These are phyloP conservation scores for Camelus dromedarius DNA, from an alignment of 2,113 vertebrate genomes.

Conservation along the genomic window DNA sequence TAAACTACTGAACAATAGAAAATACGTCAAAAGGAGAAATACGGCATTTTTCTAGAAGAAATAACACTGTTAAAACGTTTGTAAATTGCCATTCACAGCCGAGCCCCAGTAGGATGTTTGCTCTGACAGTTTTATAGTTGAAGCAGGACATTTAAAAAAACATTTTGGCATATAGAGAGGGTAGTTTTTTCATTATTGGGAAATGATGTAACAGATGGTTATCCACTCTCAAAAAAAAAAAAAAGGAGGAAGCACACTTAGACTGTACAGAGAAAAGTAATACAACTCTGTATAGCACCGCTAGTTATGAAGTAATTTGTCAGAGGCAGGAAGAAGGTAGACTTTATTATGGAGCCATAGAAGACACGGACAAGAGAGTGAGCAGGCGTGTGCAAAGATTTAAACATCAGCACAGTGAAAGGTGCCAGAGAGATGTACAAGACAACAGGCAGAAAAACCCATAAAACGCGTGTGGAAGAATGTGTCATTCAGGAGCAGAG, in stretches of 20 bases:
- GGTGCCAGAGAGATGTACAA: neutral
- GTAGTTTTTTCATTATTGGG: neutral
- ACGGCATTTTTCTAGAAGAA: constrained; percentile 20
- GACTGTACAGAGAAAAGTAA: neutral
- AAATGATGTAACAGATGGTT: neutral
- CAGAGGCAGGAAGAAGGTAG: neutral
- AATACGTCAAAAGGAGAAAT: neutral
- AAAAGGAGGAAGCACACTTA: neutral
- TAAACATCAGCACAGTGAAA: neutral
- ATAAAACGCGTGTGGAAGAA: neutral
- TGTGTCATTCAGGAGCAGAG: neutral
- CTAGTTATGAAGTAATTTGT: neutral
- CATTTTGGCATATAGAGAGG: neutral
- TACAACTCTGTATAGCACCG: neutral
- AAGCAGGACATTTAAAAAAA: neutral
- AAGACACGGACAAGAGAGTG: neutral
- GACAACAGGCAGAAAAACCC: neutral
- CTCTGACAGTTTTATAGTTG: neutral
- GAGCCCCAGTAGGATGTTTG: neutral
- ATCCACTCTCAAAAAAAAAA: neutral
- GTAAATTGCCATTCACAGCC: constrained; percentile 22
- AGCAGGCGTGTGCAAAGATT: neutral
- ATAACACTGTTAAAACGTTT: neutral
- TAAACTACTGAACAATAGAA: neutral
- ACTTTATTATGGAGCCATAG: neutral